Evolutionary conservation across 2,113 vertebrate species (phyloP).

Genomic region (Pseudorectes ferrugineus): DNA sequence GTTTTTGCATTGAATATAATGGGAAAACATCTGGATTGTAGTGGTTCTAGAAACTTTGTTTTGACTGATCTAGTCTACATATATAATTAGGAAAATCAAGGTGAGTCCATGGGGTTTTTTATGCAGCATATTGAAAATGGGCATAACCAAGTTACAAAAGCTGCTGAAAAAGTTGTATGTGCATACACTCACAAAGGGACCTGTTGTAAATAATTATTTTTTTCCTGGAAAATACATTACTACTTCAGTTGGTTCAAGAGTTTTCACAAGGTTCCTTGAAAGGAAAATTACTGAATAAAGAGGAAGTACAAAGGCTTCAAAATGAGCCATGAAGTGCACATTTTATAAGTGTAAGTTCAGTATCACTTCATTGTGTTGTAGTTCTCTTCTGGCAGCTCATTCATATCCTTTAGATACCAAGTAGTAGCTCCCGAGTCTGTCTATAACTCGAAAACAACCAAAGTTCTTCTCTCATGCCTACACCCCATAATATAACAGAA

Average conservation of each 20-base stretch:
- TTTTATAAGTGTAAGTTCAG: neutral
- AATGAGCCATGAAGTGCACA: neutral
- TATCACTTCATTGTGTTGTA: neutral
- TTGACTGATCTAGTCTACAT: neutral
- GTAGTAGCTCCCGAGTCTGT: neutral
- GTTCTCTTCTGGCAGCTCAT: neutral
- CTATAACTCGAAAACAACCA: fast-evolving
- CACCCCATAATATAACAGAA: neutral
- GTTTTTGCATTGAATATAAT: neutral
- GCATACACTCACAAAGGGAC: neutral
- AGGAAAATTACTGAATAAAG: neutral
- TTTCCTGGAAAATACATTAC: neutral
- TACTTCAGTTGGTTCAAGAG: neutral
- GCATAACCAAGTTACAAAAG: neutral
- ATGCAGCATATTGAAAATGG: neutral
- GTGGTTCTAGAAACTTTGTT: neutral
- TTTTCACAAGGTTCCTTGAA: neutral
- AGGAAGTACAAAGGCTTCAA: neutral
- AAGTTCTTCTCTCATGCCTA: neutral
- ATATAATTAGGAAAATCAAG: neutral
- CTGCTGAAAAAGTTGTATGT: neutral
- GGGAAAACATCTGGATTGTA: neutral
- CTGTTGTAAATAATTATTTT: neutral
- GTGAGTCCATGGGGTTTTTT: neutral
- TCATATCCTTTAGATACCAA: neutral